Evolutionary conservation across 2,797 vertebrate species (phyloP).

Genomic region (Chrosomus eos): DNA sequence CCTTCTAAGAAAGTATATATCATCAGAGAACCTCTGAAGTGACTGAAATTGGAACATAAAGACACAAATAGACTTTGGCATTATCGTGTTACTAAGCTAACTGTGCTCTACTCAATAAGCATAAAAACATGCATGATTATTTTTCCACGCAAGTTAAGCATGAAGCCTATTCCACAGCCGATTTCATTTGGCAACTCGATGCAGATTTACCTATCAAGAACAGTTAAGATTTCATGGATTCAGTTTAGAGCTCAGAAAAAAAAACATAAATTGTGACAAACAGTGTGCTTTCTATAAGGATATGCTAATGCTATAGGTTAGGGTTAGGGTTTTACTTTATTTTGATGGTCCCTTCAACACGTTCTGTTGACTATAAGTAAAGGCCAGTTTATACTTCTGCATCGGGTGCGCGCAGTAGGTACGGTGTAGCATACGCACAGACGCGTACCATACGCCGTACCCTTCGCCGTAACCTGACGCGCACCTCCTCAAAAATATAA

Average conservation of each 20-base stretch:
- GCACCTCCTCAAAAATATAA: too few species aligned
- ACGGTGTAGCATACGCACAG: too few species aligned
- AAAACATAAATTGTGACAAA: background rate
- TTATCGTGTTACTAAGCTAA: background rate
- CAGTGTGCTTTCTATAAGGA: background rate
- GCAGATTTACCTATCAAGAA: conserved; percentile 2
- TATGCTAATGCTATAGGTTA: background rate
- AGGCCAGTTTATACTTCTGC: too few species aligned
- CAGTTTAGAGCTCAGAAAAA: background rate
- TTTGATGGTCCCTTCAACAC: too few species aligned
- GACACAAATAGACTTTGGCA: background rate
- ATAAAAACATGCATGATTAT: background rate
- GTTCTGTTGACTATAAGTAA: too few species aligned
- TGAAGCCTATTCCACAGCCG: background rate
- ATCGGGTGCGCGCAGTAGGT: too few species aligned
- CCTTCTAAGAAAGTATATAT: background rate
- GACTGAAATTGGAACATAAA: background rate
- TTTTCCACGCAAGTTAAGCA: background rate
- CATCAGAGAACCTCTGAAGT: background rate
- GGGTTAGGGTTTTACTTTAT: too few species aligned
- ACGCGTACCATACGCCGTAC: too few species aligned
- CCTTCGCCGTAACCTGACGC: too few species aligned
- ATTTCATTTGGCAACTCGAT: background rate
- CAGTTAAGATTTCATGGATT: background rate
- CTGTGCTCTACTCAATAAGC: background rate